phyloP scores from a whole-genome alignment of 2,888 invertebrate genomes.

The Drosophila neotestacea region DNA sequence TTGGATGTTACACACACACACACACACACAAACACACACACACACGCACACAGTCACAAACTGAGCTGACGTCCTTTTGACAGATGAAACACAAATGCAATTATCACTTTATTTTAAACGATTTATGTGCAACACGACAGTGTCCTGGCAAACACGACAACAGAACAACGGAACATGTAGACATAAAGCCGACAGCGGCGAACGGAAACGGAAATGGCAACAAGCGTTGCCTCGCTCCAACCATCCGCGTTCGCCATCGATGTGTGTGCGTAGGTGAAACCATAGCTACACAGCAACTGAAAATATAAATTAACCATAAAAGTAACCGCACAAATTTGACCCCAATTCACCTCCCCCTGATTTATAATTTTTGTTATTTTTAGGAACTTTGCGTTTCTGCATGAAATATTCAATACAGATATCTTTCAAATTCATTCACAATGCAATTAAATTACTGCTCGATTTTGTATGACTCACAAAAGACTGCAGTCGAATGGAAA shows the following conservation, averaged over 20 bases:
- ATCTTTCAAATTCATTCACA: not conserved
- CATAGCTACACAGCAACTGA: slow-evolving; percentile 8
- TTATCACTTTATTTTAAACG: slow-evolving; percentile 82
- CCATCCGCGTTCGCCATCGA: slow-evolving; percentile 3
- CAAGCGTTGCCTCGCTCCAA: slow-evolving; percentile 63
- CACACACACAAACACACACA: slow-evolving; percentile 9
- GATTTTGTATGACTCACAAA: too few relatives aligned
- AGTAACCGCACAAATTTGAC: slow-evolving; percentile 16
- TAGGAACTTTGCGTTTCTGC: not conserved
- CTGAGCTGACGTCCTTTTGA: slow-evolving; percentile 73
- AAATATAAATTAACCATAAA: slow-evolving; percentile 33
- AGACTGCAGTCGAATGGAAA: too few relatives aligned
- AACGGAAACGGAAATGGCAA: slow-evolving; percentile 80
- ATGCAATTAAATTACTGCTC: too few relatives aligned
- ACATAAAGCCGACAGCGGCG: slow-evolving; percentile 70
- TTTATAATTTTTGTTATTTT: not conserved
- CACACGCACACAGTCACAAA: slow-evolving; percentile 16
- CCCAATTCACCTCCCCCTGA: too few relatives aligned
- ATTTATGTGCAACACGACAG: slow-evolving; percentile 73
- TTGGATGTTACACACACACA: slow-evolving; percentile 10
- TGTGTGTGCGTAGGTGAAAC: slow-evolving; percentile 38
- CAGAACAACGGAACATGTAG: slow-evolving; percentile 60
- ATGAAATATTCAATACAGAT: not conserved
- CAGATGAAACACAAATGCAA: slow-evolving; percentile 81
- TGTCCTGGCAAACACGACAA: slow-evolving; percentile 48